phyloP scores from a whole-genome alignment of 1,140 invertebrate species.

The Bombus difficillimus region DNA sequence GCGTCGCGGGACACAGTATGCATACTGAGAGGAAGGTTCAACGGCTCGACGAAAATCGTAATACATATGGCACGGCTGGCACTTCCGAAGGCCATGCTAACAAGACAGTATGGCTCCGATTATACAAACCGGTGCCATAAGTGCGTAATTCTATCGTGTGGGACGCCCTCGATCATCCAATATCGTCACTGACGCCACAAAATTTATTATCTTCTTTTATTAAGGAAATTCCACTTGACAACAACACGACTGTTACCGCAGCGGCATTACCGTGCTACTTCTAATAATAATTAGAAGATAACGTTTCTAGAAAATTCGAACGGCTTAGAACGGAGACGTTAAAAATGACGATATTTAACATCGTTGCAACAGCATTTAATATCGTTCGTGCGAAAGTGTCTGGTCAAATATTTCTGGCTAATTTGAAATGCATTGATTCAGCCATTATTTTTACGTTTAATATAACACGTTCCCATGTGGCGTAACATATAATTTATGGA shows the following conservation, averaged over 20 bases:
- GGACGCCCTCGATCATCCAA: constrained; percentile 45
- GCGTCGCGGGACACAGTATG: constrained; percentile 12
- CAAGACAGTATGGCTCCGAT: constrained; percentile 1
- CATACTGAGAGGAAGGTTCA: constrained; percentile 24
- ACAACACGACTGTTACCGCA: not conserved
- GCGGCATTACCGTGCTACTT: not conserved
- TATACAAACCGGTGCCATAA: constrained; percentile 39
- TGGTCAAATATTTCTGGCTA: not conserved
- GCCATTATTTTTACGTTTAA: not conserved
- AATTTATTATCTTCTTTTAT: constrained; percentile 37
- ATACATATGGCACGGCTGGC: constrained; percentile 16
- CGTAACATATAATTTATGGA: not conserved
- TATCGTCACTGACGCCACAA: constrained; percentile 6
- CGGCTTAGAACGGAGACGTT: not conserved
- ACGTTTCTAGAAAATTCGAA: not conserved
- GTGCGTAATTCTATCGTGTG: constrained; percentile 53
- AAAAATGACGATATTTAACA: not conserved
- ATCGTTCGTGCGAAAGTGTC: not conserved
- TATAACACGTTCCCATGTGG: not conserved
- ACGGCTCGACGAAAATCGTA: constrained; percentile 23
- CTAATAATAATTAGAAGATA: not conserved
- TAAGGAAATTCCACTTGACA: constrained; percentile 37
- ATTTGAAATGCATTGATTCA: not conserved
- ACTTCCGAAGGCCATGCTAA: constrained; percentile 22
- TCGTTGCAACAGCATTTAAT: not conserved